Percentiles rank a stretch among this genome's conserved stretches.
Conservation (phyloP, 2,888 invertebrate genomes). For the Tinea semifulvella region DNA sequence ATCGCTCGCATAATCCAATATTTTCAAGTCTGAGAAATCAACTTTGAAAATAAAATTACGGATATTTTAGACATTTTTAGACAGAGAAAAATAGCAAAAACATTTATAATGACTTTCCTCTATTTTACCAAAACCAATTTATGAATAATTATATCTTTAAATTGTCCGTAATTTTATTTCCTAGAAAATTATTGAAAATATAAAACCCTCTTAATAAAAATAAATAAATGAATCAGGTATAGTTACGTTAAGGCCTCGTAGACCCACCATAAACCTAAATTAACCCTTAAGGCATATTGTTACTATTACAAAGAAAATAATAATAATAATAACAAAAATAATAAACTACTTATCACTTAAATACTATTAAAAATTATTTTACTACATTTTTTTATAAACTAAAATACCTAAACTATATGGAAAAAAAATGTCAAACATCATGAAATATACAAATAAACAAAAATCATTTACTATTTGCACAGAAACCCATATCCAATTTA, state of each 20-base stretch:
- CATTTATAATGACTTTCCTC: no score
- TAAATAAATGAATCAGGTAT: no score
- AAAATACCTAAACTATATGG: slow-evolving; percentile 62
- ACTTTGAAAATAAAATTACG: no score
- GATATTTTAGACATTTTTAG: no score
- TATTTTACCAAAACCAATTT: no score
- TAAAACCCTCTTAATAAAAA: no score
- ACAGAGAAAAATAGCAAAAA: no score
- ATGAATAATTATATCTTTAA: no score
- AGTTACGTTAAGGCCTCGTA: neutral
- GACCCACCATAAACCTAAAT: neutral
- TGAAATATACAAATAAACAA: slow-evolving; percentile 40
- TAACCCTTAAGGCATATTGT: slow-evolving; percentile 6
- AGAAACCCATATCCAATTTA: neutral
- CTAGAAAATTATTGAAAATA: no score
- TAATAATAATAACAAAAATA: slow-evolving; percentile 6
- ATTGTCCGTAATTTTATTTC: no score
- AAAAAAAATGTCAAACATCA: slow-evolving; percentile 64
- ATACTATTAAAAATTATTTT: neutral
- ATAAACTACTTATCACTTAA: slow-evolving; percentile 3
- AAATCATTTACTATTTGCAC: slow-evolving; percentile 52
- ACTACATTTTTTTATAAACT: slow-evolving; percentile 50
- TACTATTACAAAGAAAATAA: neutral
- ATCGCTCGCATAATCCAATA: no score
- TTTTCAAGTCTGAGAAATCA: no score